Conservation (phyloP, 2,888 invertebrate species). For the Andrena haemorrhoa region DNA sequence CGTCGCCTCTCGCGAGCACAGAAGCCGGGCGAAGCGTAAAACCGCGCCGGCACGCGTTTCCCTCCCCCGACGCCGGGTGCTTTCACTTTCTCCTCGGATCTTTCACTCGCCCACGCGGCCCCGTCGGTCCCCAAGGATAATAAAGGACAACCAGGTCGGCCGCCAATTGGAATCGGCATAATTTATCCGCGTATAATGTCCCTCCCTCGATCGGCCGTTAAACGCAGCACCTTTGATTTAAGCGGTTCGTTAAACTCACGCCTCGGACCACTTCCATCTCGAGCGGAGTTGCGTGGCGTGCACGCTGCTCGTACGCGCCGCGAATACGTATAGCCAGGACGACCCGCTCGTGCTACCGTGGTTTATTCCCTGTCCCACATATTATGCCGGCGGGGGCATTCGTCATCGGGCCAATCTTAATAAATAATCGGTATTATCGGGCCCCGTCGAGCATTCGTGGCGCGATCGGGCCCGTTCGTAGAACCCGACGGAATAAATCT, state of each 20-base stretch:
- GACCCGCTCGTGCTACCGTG: slow-evolving; percentile 54
- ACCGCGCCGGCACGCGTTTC: slow-evolving; percentile 26
- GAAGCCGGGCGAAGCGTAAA: slow-evolving; percentile 12
- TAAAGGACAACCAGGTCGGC: slow-evolving; percentile 40
- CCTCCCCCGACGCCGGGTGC: slow-evolving; percentile 20
- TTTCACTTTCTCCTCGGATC: slow-evolving; percentile 56
- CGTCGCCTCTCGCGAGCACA: background rate
- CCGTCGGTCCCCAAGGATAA: slow-evolving; percentile 27
- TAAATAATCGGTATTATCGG: slow-evolving; percentile 69
- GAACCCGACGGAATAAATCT: slow-evolving; percentile 66
- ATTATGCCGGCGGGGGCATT: slow-evolving; percentile 60
- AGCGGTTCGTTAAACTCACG: slow-evolving; percentile 67
- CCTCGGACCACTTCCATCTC: slow-evolving; percentile 16
- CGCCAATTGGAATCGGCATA: slow-evolving; percentile 46
- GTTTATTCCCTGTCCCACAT: slow-evolving; percentile 69
- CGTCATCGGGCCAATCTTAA: slow-evolving; percentile 72
- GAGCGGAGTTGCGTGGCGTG: background rate
- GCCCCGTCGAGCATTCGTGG: slow-evolving; percentile 31
- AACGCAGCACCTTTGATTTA: slow-evolving; percentile 67
- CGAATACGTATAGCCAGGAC: slow-evolving; percentile 2
- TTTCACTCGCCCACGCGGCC: slow-evolving; percentile 43
- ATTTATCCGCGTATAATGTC: slow-evolving; percentile 46
- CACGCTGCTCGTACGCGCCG: slow-evolving; percentile 13
- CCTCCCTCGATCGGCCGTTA: slow-evolving; percentile 50
- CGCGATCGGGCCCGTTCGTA: slow-evolving; percentile 54